Evolutionary conservation across 2,888 invertebrate genomes (phyloP), one percentile per base, ranked within the genome.

Genomic region (Lysandra coridon): DNA sequence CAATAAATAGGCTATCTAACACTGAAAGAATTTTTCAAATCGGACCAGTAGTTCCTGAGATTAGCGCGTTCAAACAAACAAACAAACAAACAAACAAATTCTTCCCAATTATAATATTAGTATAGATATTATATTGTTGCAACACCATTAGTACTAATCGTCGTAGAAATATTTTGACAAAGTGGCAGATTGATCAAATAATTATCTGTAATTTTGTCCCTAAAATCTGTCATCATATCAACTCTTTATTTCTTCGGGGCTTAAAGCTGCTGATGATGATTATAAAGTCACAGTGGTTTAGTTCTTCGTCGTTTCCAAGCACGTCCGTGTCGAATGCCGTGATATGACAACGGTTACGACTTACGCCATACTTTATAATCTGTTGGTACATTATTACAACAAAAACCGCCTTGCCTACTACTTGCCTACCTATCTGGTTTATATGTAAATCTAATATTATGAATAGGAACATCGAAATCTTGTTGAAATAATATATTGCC

Each of bases 351-450:
- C 33, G 49, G 37, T 76, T 76, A 76, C 76, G 53, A 17, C 76
- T 76, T 76, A 76, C 76, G 53, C 33, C 76, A 57, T 33, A 76
- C 53, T 14, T 33, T 17, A 17, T 49, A 49, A 49, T 44, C 53
- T 76, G 33, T 76, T 53, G 76, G 17, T 57, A 53, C 49, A 53
- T 76, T 49, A 76, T 76, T 76, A 76, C 57, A 57, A 37, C 76
- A 76, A 76, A 76, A 69, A 76, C 17, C 14, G 17, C 14, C 57
- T 57, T 57, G 57, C 33, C 75, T 53, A 23, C 53, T 74, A n/a
- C 44, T 74, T 64, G 44, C 74, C 49, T 53, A 76, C 53, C 33
- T 37, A 76, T 53, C 17, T 7, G 7, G 17, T 49, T n/a, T 75
- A 49, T 75, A 49, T 74, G 49, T 75, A 5, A 49, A 49, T 75